phyloP scores from a whole-genome alignment of 2,888 invertebrate genomes.

The Phytoseiulus persimilis region DNA sequence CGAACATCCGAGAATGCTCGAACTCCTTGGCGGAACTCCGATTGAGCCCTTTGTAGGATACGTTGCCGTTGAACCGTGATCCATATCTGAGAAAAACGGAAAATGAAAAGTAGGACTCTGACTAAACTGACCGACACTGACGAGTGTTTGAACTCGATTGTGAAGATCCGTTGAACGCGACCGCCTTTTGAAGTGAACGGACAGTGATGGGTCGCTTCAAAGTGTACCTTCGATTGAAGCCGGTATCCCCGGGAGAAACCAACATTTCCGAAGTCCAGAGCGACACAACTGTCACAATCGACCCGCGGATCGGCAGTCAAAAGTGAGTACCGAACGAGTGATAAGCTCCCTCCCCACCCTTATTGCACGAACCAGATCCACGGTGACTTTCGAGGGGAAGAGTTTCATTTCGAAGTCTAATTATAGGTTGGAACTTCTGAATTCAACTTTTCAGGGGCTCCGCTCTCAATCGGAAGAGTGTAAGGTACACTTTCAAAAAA shows the following conservation, averaged over 20 bases:
- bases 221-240: constrained; percentile 11
- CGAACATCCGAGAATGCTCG: background rate
- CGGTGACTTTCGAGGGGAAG: too few species aligned
- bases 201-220: background rate
- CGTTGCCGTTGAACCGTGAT: background rate
- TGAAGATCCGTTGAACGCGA: background rate
- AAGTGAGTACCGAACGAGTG: background rate
- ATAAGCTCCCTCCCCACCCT: background rate
- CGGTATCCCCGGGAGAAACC: background rate
- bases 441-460: background rate
- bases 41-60: background rate
- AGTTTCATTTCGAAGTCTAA: too few species aligned
- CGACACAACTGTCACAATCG: background rate
- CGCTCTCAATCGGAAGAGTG: constrained; percentile 52
- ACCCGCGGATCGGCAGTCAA: background rate
- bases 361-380: too few species aligned
- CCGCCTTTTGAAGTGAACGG: background rate
- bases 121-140: background rate
- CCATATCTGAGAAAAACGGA: background rate
- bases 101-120: background rate
- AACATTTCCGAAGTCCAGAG: background rate
- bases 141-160: background rate
- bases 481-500: constrained; percentile 63
- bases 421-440: background rate
- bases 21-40: background rate